Base-by-base conservation (phyloP, 2,888 invertebrate genomes). In the Standfussiana lucernea region DNA sequence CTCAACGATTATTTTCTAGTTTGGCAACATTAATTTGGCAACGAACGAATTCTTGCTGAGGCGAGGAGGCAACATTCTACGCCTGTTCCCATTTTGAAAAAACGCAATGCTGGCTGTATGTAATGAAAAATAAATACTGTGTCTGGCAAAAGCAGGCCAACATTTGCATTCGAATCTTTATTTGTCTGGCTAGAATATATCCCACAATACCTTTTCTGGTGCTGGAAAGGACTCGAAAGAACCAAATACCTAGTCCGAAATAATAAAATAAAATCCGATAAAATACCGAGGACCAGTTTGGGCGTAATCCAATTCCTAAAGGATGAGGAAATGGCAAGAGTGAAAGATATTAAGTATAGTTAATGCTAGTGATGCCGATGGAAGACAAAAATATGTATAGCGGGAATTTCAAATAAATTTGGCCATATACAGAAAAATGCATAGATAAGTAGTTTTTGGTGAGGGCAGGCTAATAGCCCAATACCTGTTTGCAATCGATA, bases 21-120 rank as follows among this genome's bases (percentile, higher is more conserved):
- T 84, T 69, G 47, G 84, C n/a, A 84, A 84, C 68, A 53, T 37
- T 81, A 15, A 80, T 67, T 79, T 79, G 37, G 82, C n/a, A 75
- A 84, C 47, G 15, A 47, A 79, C n/a, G 28, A 37, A 7, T 78
- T 77, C 42, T 66, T 77, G 24, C 13, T 69, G 37, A 78, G 18
- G 24, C 50, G 13, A 75, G 47, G 32, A 28, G 37, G 56, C 21
- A 47, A 47, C 8, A 59, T 21, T 61, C 32, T 21, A 28, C 3
- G 8, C 3, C 35, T 59, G 47, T 24, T 47, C 18, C 28, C 1
- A 59, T 79, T 79, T 79, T 59, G 7, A 76, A 45, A n/a, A 45
- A 10, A 13, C 21, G 13, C 37, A n/a, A n/a, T 13, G 6, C 18
- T 45, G 28, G 3, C n/a, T 45, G n/a, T 15, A 4, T 45, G 42